Evolutionary conservation across 2,113 vertebrate species (phyloP).

Genomic region (Alosa alosa): DNA sequence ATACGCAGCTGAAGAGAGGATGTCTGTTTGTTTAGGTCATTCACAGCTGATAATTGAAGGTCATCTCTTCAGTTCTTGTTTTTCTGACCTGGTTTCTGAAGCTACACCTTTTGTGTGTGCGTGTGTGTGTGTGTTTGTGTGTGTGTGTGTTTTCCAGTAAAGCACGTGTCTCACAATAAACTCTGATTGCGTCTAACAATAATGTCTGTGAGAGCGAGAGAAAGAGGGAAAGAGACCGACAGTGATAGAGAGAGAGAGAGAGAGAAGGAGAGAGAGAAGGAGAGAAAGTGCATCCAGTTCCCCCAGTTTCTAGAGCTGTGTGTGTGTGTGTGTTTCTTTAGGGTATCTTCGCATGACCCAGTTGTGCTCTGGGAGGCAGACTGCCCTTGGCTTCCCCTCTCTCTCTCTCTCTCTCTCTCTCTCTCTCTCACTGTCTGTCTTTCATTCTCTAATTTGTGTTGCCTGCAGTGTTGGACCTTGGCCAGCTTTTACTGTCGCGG

Average conservation of each 20-base stretch:
- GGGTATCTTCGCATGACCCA: neutral
- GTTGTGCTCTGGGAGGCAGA: neutral
- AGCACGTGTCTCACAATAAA: too few species aligned
- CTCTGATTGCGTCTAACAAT: too few species aligned
- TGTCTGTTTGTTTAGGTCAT: neutral
- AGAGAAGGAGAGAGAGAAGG: neutral
- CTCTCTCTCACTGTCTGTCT: conserved; percentile 15
- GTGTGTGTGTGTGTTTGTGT: neutral
- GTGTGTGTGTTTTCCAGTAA: conserved; percentile 2
- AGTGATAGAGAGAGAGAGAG: neutral
- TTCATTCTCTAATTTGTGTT: conserved; percentile 52
- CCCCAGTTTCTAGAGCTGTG: neutral
- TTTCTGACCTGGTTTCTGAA: neutral
- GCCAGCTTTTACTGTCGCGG: conserved; percentile 55
- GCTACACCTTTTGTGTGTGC: neutral
- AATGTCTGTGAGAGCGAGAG: neutral
- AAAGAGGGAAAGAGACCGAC: neutral
- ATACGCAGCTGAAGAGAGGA: neutral
- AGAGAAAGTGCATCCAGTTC: neutral
- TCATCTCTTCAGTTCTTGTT: neutral
- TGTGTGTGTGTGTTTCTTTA: conserved; percentile 5
- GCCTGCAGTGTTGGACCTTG: conserved; percentile 64
- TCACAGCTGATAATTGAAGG: neutral
- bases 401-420: conserved; percentile 19
- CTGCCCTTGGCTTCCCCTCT: conserved; percentile 10